Evolutionary conservation across 1,140 invertebrate species (phyloP), one percentile per base, ranked within the genome.

Genomic region (Leptonema lineaticorne): DNA sequence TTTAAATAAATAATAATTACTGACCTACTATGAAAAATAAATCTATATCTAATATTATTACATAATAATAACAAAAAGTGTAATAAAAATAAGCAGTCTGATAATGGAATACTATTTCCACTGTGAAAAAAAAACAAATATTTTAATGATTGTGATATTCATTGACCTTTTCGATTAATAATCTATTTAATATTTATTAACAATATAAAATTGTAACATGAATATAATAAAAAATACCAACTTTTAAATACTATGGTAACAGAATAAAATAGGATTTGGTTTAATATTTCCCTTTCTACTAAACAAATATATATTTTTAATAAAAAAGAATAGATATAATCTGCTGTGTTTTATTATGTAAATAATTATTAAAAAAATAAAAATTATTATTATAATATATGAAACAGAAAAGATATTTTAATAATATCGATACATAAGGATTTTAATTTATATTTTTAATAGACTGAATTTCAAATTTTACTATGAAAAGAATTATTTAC

Each of bases 251-350:
- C 27, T 53, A 53, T 53, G 50, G 50, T 53, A 53, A 53, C 50
- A 24, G 50, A 53, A 53, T 53, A 53, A 53, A 53, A 9, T 53
- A 53, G 50, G 50, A 53, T 53, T 53, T 53, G 50, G 50, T 26
- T 53, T 26, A 26, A 53, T 26, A 53, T 3, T 22, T 53, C 22
- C 16, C 37, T 41, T 2, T 41, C 11, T 41, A 41, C 37, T 16
- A 9, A 41, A 16, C 37, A 14, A 41, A 41, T n/a, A n/a, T n/a
- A n/a, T n/a, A n/a, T n/a, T n/a, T n/a, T n/a, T n/a, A n/a, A n/a
- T n/a, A n/a, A n/a, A n/a, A n/a, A n/a, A n/a, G n/a, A n/a, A n/a
- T n/a, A n/a, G n/a, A n/a, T n/a, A 41, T 16, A 41, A 14, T 41
- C 3, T 14, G 37, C 11, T 41, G 37, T 41, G 11, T 14, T 11